Conservation (phyloP, 2,888 invertebrate species). For the Hirtodrosophila trivittata region DNA sequence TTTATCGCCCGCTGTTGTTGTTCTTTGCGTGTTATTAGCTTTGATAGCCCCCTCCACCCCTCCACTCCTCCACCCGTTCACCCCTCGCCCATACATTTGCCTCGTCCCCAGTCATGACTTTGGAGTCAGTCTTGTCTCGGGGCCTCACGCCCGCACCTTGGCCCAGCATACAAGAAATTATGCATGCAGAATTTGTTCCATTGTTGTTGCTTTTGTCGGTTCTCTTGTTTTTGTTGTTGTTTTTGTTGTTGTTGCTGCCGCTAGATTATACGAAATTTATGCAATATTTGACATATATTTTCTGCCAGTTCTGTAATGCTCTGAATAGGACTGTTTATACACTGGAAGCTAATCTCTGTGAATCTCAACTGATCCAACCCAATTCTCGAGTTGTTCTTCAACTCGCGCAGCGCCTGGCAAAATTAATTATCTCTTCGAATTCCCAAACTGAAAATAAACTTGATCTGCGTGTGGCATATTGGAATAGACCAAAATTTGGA, state of each 20-base stretch:
- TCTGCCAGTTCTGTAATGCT: slow-evolving; percentile 40
- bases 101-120: slow-evolving; percentile 21
- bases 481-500: too few relatives aligned
- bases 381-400: neutral
- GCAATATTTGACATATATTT: slow-evolving; percentile 75
- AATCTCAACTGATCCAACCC: slow-evolving; percentile 2
- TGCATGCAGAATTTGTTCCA: slow-evolving; percentile 61
- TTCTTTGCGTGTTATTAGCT: slow-evolving; percentile 64
- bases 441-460: too few relatives aligned
- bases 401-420: neutral
- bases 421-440: too few relatives aligned
- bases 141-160: slow-evolving; percentile 64
- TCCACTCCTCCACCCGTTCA: too few relatives aligned
- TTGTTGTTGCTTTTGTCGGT: slow-evolving; percentile 31
- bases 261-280: slow-evolving; percentile 70
- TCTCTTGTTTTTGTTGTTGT: slow-evolving; percentile 19
- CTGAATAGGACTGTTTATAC: slow-evolving; percentile 44
- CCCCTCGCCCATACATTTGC: neutral
- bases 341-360: slow-evolving; percentile 17
- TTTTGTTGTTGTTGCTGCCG: slow-evolving; percentile 25
- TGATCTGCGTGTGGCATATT: too few relatives aligned
- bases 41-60: slow-evolving; percentile 36
- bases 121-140: slow-evolving; percentile 23
- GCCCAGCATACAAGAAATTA: slow-evolving; percentile 57
- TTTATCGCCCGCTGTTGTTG: slow-evolving; percentile 38